These are phyloP conservation scores for Bimastos eiseni DNA, from an alignment of 2,888 invertebrate species.

Conservation along the genomic window DNA sequence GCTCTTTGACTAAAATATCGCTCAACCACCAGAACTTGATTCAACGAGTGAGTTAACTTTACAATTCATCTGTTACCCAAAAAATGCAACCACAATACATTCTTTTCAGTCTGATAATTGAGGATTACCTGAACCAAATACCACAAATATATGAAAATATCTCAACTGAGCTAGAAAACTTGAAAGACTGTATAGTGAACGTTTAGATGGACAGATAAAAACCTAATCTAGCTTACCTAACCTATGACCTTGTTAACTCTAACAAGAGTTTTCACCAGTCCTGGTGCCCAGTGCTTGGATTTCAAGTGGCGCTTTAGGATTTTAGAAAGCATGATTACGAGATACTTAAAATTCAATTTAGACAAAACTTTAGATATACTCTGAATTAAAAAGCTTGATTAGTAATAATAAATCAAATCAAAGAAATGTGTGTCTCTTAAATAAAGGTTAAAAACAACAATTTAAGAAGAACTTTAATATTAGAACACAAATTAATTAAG, in stretches of 20 bases:
- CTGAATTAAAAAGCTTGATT: not conserved
- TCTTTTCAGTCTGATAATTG: not conserved
- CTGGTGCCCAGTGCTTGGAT: no score
- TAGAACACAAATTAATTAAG: not conserved
- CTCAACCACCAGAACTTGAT: not conserved
- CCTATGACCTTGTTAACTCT: not conserved
- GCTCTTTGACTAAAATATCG: not conserved
- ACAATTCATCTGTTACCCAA: not conserved
- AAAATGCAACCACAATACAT: not conserved
- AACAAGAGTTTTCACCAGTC: not conserved
- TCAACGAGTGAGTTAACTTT: not conserved
- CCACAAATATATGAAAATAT: not conserved
- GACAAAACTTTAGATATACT: not conserved
- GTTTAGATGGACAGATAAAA: not conserved
- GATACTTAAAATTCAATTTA: not conserved
- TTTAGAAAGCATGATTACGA: no score
- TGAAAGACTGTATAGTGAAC: not conserved
- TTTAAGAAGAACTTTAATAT: not conserved
- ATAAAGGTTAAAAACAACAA: not conserved
- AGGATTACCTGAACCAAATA: not conserved
- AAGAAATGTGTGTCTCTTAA: not conserved
- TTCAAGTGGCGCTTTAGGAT: no score
- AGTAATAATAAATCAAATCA: not conserved
- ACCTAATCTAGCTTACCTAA: not conserved
- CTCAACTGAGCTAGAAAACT: not conserved